These are phyloP conservation scores for Phenganax stokvisi DNA, from an alignment of 92 coral and sea anemone species.

Conservation along the genomic window DNA sequence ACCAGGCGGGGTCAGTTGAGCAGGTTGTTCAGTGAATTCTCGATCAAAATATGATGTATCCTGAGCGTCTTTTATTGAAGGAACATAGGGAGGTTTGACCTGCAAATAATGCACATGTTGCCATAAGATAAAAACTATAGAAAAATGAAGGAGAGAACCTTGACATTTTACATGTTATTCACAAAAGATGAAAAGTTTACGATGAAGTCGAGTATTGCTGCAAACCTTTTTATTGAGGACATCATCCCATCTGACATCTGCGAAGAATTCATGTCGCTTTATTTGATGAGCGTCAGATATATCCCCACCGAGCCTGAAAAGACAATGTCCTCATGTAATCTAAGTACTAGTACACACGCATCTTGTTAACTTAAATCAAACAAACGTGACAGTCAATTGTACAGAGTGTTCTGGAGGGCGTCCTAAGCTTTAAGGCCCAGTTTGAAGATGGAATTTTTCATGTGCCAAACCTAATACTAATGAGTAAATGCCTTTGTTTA, in stretches of 20 bases:
- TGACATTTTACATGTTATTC: background rate
- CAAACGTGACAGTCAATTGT: too few relatives aligned
- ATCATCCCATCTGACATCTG: constrained; percentile 67
- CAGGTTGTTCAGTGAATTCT: constrained; percentile 87
- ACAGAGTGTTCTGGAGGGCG: too few relatives aligned
- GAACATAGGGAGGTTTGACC: constrained; percentile 89
- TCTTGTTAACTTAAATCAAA: too few relatives aligned
- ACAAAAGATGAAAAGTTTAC: too few relatives aligned
- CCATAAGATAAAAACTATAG: too few relatives aligned
- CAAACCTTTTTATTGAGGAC: constrained; percentile 46
- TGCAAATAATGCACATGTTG: constrained; percentile 10
- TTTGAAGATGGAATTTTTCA: too few relatives aligned
- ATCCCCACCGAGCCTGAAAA: constrained; percentile 78
- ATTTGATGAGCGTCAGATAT: constrained; percentile 75
- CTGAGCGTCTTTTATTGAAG: constrained; percentile 74
- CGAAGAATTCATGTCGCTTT: constrained; percentile 68
- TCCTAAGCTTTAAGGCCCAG: too few relatives aligned
- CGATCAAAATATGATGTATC: constrained; percentile 92
- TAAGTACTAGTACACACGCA: too few relatives aligned
- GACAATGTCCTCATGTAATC: background rate
- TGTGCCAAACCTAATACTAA: too few relatives aligned
- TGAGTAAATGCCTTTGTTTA: too few relatives aligned
- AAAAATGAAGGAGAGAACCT: background rate
- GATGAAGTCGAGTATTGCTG: constrained; percentile 37
- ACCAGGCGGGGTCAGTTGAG: constrained; percentile 77